A percentile compares a stretch with the other conserved stretches of the same genome.
These are phyloP conservation scores for Oncorhynchus gorbuscha DNA, from an alignment of 2,113 vertebrate genomes.

Conservation along the genomic window DNA sequence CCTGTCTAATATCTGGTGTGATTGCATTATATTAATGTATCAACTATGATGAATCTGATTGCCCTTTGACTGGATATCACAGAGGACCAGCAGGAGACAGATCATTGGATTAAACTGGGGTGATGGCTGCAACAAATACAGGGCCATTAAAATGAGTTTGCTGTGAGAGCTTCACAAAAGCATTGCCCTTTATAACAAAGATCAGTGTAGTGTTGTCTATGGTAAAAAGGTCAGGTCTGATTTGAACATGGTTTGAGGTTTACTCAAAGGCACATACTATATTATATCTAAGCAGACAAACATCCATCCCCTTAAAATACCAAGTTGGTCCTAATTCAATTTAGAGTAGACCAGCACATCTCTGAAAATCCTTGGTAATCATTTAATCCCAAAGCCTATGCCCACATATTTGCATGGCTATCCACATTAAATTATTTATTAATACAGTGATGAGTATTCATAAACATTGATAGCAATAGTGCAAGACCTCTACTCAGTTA, in stretches of 20 bases:
- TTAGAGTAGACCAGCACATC: too few relatives aligned
- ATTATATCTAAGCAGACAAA: too few relatives aligned
- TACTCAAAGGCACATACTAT: too few relatives aligned
- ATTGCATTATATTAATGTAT: slow-evolving; percentile 52
- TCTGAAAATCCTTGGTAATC: neutral
- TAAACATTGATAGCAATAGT: neutral
- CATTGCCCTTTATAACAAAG: too few relatives aligned
- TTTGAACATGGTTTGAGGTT: too few relatives aligned
- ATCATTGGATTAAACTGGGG: slow-evolving; percentile 39
- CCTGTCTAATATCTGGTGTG: slow-evolving; percentile 13
- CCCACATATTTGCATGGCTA: neutral
- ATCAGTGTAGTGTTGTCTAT: too few relatives aligned
- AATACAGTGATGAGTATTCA: neutral
- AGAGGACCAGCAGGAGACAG: slow-evolving; percentile 19
- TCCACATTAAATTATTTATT: neutral
- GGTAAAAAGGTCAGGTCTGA: too few relatives aligned
- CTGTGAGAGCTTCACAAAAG: neutral
- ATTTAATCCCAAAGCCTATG: too few relatives aligned
- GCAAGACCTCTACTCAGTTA: neutral
- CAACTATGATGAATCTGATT: slow-evolving; percentile 44
- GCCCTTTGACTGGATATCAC: slow-evolving; percentile 42
- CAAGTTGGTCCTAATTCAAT: too few relatives aligned
- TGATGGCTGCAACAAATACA: slow-evolving; percentile 27
- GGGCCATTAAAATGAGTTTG: slow-evolving; percentile 19
- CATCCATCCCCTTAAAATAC: too few relatives aligned